These are phyloP conservation scores for Pollenia angustigena DNA, from an alignment of 2,888 invertebrate genomes.

Conservation along the genomic window DNA sequence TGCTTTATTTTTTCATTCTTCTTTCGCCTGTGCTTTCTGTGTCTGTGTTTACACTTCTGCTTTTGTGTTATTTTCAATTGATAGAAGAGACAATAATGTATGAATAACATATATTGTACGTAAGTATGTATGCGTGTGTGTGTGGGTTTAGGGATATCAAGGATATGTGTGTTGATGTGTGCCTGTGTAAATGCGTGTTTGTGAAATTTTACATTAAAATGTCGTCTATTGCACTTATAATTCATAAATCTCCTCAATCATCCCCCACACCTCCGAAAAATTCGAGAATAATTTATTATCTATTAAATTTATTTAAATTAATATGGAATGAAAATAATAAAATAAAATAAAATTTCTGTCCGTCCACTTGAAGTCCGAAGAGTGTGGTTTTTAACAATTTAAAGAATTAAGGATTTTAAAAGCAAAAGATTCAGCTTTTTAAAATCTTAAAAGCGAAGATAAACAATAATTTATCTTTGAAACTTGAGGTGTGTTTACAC, in stretches of 20 bases:
- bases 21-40: neutral
- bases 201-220: slow-evolving; percentile 28
- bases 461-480: no score
- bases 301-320: slow-evolving; percentile 21
- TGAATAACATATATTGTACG: slow-evolving; percentile 26
- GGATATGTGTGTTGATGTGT: slow-evolving; percentile 25
- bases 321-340: neutral
- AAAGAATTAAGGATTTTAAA: no score
- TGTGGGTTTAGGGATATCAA: slow-evolving; percentile 11
- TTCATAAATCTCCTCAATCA: neutral
- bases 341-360: neutral
- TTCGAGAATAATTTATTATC: slow-evolving; percentile 1
- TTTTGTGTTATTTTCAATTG: slow-evolving; percentile 29
- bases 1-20: slow-evolving; percentile 14
- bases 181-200: neutral
- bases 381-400: no score
- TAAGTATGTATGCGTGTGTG: slow-evolving; percentile 12
- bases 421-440: no score
- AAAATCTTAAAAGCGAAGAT: no score
- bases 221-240: slow-evolving; percentile 32
- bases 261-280: neutral
- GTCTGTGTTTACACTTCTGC: neutral
- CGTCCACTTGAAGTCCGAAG: no score
- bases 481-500: no score
- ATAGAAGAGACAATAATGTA: slow-evolving; percentile 19